Percentiles rank a stretch among this genome's conserved stretches.
Conservation (phyloP, 1,140 invertebrate genomes). For the Centruroides sculpturatus region DNA sequence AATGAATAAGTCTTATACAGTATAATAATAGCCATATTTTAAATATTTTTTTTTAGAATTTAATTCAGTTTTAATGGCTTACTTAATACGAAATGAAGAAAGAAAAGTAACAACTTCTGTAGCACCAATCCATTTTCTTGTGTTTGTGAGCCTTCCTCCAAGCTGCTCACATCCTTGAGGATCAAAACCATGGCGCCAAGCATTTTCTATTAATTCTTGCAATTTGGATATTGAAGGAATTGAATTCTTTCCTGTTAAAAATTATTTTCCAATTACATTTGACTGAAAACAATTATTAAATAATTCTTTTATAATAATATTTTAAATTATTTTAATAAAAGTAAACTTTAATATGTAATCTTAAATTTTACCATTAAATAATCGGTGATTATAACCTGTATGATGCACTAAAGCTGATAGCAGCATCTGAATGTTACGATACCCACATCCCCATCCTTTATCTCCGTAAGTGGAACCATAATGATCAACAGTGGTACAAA, state of each 20-base stretch:
- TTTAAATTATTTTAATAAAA: too few relatives aligned
- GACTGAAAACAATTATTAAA: too few relatives aligned
- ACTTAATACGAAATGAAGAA: constrained; percentile 60
- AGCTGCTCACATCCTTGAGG: constrained; percentile 65
- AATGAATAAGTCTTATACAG: too few relatives aligned
- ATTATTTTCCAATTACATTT: background rate
- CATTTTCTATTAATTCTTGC: constrained; percentile 67
- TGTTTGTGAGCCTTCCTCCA: constrained; percentile 61
- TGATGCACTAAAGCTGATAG: constrained; percentile 63
- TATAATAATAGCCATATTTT: too few relatives aligned
- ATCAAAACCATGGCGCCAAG: constrained; percentile 79
- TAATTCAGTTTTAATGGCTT: constrained; percentile 5
- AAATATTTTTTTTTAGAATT: too few relatives aligned
- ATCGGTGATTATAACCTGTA: constrained; percentile 47
- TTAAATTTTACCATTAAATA: constrained; percentile 31
- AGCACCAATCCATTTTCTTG: constrained; percentile 83
- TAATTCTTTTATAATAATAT: too few relatives aligned
- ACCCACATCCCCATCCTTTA: constrained; percentile 76
- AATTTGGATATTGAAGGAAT: constrained; percentile 71
- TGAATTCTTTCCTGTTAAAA: constrained; percentile 25
- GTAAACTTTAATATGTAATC: background rate
- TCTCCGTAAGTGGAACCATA: constrained; percentile 76
- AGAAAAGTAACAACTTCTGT: constrained; percentile 67
- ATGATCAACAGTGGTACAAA: constrained; percentile 67
- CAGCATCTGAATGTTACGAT: constrained; percentile 77